Conservation (phyloP, 2,113 vertebrate genomes). For the Murina feae region DNA sequence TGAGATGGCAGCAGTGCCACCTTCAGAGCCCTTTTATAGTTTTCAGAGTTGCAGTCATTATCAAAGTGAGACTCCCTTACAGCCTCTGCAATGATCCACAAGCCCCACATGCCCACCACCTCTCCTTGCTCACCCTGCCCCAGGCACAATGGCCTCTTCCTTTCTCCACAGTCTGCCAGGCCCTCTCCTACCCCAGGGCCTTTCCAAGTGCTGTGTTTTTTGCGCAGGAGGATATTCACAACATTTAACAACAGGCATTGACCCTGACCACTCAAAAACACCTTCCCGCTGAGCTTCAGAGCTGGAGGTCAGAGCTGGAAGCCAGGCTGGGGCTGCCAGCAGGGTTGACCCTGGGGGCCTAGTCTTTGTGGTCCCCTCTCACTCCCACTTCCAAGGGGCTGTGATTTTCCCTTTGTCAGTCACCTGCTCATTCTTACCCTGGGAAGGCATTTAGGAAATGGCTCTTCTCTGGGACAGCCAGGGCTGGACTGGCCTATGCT, state of each 20-base stretch:
- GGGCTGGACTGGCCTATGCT: neutral
- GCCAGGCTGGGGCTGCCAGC: neutral
- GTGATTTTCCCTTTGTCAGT: neutral
- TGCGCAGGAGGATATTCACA: neutral
- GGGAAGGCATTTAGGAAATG: neutral
- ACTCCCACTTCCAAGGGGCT: no score
- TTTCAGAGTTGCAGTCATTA: neutral
- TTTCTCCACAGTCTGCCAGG: no score
- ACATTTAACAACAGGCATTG: neutral
- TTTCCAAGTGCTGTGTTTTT: neutral
- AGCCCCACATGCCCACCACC: neutral
- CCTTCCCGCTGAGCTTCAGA: neutral
- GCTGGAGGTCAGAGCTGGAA: neutral
- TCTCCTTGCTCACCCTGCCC: neutral
- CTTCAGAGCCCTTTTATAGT: neutral
- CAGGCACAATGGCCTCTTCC: neutral
- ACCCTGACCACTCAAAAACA: neutral
- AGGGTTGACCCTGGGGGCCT: neutral
- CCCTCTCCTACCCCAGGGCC: neutral
- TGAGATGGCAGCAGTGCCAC: no score
- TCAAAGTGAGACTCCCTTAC: neutral
- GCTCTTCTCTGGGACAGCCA: neutral
- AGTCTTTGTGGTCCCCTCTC: fast-evolving
- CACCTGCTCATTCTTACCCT: neutral
- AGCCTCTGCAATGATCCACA: neutral